phyloP scores from a whole-genome alignment of 2,113 vertebrate genomes.

The Podiceps cristatus region DNA sequence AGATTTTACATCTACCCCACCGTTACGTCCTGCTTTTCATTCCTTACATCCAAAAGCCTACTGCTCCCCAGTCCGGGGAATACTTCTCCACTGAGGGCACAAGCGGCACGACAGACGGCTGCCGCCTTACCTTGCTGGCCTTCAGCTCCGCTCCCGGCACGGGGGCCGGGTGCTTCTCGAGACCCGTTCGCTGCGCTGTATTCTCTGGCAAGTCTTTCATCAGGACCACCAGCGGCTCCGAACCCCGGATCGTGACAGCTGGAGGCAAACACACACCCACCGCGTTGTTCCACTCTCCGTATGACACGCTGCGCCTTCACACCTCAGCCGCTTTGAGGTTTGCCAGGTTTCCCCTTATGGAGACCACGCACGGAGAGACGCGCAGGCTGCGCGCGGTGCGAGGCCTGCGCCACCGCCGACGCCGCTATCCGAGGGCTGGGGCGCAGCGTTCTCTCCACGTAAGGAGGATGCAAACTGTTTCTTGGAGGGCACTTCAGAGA shows the following conservation, averaged over 20 bases:
- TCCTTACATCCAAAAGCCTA: fast-evolving
- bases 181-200: not conserved
- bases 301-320: not conserved
- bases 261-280: not conserved
- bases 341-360: not conserved
- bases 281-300: not conserved
- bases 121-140: not conserved
- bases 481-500: fast-evolving
- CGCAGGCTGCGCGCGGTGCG: not conserved
- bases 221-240: conserved; percentile 14
- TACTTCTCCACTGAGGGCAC: not conserved
- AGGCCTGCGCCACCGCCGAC: no score
- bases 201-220: conserved; percentile 27
- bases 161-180: not conserved
- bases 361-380: fast-evolving
- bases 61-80: not conserved
- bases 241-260: conserved; percentile 2
- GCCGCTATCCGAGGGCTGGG: fast-evolving
- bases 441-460: fast-evolving
- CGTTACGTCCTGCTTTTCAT: no score
- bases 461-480: not conserved
- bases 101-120: no score
- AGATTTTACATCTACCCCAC: no score
- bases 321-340: not conserved
- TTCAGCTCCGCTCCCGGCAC: not conserved